These are phyloP conservation scores for Enoplosus armatus DNA, from an alignment of 2,797 vertebrate genomes.

Conservation along the genomic window DNA sequence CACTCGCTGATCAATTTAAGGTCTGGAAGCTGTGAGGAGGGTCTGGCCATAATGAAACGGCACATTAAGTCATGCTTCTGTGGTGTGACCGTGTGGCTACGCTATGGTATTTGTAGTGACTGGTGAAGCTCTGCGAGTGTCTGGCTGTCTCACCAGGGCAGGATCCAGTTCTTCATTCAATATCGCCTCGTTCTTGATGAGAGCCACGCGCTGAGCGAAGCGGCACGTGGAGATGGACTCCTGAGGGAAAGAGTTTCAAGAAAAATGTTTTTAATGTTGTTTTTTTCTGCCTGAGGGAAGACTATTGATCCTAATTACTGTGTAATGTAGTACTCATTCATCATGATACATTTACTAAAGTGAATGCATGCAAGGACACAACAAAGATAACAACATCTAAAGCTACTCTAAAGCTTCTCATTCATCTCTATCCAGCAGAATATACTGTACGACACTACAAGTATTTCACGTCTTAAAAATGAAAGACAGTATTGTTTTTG, in stretches of 20 bases:
- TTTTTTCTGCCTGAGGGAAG: background rate
- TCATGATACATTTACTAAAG: background rate
- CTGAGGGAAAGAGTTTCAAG: slow-evolving; percentile 72
- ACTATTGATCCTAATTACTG: background rate
- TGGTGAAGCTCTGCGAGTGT: slow-evolving; percentile 12
- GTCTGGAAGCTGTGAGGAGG: slow-evolving; percentile 53
- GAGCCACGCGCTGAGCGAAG: slow-evolving; percentile 95
- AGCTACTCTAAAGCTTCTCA: background rate
- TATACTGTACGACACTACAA: background rate
- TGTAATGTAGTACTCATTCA: background rate
- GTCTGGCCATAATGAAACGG: slow-evolving; percentile 46
- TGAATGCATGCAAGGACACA: background rate
- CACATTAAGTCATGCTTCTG: slow-evolving; percentile 45
- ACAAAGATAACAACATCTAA: background rate
- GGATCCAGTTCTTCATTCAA: slow-evolving; percentile 97
- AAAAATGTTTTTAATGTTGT: background rate
- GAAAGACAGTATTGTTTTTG: background rate
- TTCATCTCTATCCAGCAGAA: background rate
- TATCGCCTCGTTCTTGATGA: slow-evolving; percentile 95
- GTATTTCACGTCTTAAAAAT: background rate
- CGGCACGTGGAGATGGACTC: slow-evolving; percentile 98
- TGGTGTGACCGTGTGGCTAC: slow-evolving; percentile 44
- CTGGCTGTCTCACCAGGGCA: slow-evolving; percentile 87
- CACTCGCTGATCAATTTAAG: slow-evolving; percentile 53
- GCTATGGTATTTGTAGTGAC: slow-evolving; percentile 31